Evolutionary conservation across 1,140 invertebrate genomes (phyloP), one percentile per base, ranked within the genome.

Genomic region (Drosophila repletoides): DNA sequence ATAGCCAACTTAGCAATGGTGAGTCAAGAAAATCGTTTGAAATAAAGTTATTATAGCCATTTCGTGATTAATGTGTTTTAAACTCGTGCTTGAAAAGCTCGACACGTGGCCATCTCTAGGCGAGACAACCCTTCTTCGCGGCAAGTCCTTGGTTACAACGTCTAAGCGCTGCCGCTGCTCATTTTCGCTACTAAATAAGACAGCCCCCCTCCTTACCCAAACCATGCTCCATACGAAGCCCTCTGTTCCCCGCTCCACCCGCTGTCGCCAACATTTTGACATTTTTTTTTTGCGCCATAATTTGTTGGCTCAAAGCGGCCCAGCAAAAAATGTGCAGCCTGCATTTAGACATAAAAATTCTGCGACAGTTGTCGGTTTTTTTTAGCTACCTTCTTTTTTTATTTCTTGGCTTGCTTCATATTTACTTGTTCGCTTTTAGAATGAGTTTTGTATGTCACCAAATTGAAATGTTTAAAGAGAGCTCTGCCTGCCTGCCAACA

Each of bases 101-200:
- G n/a, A n/a, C n/a, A n/a, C n/a, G n/a, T n/a, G n/a, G n/a, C n/a
- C n/a, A n/a, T n/a, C n/a, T n/a, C n/a, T n/a, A n/a, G n/a, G n/a
- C n/a, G n/a, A 71, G 52, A 26, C 29, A 67, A 72, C 29, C 59
- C 64, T 63, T 71, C 55, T 73, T 69, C 36, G 7, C 34, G 40
- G 21, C 48, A 61, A 77, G 75, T 76, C 76, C 76, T 59, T 70
- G 79, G 64, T 38, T 24, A 17, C 51, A 55, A 19, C 26, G 28
- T 49, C 59, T 64, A 69, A 69, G 51, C 66, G 43, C 65, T 73
- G 73, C 70, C 65, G 74, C 77, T 83, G 77, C 79, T 83, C 79
- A 83, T 83, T 83, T 83, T 83, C 74, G 79, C 74, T 74, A 77
- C 79, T 71, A 83, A 83, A 83, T 83, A 84, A 84, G 77, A 84